Conservation (phyloP, 2,113 vertebrate genomes). For the Campylomormyrus numenius region DNA sequence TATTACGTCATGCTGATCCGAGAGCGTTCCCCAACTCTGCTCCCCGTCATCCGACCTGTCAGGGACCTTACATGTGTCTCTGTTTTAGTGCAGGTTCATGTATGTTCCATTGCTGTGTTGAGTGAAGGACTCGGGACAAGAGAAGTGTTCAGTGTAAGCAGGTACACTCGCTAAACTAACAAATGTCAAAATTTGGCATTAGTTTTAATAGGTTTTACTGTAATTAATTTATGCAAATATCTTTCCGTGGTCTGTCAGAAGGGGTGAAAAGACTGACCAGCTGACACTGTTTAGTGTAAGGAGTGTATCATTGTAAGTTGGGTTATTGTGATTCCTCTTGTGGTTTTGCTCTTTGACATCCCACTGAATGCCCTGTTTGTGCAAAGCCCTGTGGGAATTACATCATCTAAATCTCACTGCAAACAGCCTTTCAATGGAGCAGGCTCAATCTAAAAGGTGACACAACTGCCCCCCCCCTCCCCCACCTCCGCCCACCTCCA, state of each 20-base stretch:
- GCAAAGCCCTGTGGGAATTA: constrained; percentile 22
- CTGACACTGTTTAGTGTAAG: constrained; percentile 5
- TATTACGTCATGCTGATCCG: neutral
- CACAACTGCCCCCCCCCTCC: neutral
- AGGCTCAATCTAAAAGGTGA: constrained; percentile 28
- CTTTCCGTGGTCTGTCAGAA: constrained; percentile 8
- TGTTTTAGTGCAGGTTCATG: neutral
- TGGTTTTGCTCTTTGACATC: constrained; percentile 24
- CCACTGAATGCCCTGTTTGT: constrained; percentile 21
- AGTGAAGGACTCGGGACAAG: neutral
- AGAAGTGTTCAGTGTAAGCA: neutral
- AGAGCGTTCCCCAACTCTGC: neutral
- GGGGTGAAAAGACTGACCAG: neutral
- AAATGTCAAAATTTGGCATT: neutral
- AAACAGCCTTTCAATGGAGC: constrained; percentile 25
- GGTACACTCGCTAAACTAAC: neutral
- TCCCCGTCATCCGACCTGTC: neutral
- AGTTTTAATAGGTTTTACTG: neutral
- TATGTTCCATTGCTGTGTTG: neutral
- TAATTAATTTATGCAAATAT: neutral
- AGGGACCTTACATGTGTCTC: too few relatives aligned
- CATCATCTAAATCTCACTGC: constrained; percentile 30
- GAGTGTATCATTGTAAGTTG: constrained; percentile 1
- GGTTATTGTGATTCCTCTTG: constrained; percentile 24
- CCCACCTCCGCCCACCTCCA: too few relatives aligned